Evolutionary conservation across 1,140 invertebrate genomes (phyloP).

Genomic region (Stegodyphus mimosarum): DNA sequence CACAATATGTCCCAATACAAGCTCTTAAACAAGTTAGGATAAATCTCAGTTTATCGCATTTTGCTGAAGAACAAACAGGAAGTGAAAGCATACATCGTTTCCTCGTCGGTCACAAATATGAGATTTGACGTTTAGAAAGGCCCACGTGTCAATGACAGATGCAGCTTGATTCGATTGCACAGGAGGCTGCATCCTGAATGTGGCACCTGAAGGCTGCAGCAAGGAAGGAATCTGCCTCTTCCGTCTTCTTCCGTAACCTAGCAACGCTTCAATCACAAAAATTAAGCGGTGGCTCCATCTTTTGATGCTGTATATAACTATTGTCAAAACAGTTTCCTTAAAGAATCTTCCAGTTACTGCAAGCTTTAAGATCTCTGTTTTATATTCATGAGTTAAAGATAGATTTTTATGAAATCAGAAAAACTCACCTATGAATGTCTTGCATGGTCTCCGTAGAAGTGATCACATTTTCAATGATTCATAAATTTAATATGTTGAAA

Average conservation of each 20-base stretch:
- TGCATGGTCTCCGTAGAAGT: too few relatives aligned
- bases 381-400: too few relatives aligned
- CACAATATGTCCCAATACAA: too few relatives aligned
- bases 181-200: conserved; percentile 37
- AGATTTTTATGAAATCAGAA: too few relatives aligned
- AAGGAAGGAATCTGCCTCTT: conserved; percentile 42
- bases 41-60: too few relatives aligned
- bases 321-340: background rate
- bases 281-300: conserved; percentile 23
- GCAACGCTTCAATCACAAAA: conserved; percentile 31
- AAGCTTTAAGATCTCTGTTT: background rate
- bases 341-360: background rate
- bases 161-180: conserved; percentile 17
- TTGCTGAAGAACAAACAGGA: too few relatives aligned
- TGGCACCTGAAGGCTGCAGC: conserved; percentile 24
- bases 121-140: background rate
- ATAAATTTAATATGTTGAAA: too few relatives aligned
- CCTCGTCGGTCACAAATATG: background rate
- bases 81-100: too few relatives aligned
- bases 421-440: too few relatives aligned
- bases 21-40: too few relatives aligned
- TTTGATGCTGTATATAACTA: background rate
- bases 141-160: conserved; percentile 8
- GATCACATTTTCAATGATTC: too few relatives aligned
- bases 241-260: conserved; percentile 46